A percentile compares a stretch with the other conserved stretches of the same genome.
Conservation (phyloP, 2,797 vertebrate species). For the Dicrostonyx torquatus region DNA sequence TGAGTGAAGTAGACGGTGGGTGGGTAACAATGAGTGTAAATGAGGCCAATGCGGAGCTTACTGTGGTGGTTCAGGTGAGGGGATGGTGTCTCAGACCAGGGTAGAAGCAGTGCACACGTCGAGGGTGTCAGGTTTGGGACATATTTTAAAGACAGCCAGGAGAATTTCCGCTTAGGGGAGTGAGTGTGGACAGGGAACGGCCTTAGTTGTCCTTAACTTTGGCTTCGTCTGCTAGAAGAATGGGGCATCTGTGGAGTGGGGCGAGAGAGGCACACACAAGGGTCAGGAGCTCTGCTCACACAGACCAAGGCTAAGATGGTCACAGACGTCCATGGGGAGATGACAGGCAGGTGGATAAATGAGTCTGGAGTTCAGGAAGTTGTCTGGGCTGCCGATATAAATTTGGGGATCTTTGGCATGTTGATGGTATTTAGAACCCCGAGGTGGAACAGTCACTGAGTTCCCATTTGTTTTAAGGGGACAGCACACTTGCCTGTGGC, state of each 20-base stretch:
- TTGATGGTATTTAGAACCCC: constrained; percentile 24
- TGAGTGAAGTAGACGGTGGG: not conserved
- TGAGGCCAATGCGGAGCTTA: not conserved
- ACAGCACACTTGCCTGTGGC: constrained; percentile 22
- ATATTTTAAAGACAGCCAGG: not conserved
- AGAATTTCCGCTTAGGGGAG: not conserved
- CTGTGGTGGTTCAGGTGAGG: not conserved
- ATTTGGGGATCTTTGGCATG: constrained; percentile 60
- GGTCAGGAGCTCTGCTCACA: not conserved
- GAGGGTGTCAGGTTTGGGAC: not conserved
- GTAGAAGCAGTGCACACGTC: not conserved
- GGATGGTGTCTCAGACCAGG: not conserved
- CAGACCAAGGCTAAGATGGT: not conserved
- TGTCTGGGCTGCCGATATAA: constrained; percentile 65
- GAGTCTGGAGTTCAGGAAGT: constrained; percentile 72
- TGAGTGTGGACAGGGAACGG: not conserved
- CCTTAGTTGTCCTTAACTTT: not conserved
- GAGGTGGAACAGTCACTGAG: not conserved
- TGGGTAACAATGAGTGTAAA: not conserved
- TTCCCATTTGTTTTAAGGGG: constrained; percentile 67
- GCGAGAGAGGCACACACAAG: not conserved
- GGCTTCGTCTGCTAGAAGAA: not conserved
- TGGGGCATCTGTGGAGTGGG: not conserved
- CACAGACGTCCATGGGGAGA: not conserved
- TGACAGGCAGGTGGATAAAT: constrained; percentile 25